phyloP scores from a whole-genome alignment of 1,140 invertebrate genomes.

The Euglossa dilemma region DNA sequence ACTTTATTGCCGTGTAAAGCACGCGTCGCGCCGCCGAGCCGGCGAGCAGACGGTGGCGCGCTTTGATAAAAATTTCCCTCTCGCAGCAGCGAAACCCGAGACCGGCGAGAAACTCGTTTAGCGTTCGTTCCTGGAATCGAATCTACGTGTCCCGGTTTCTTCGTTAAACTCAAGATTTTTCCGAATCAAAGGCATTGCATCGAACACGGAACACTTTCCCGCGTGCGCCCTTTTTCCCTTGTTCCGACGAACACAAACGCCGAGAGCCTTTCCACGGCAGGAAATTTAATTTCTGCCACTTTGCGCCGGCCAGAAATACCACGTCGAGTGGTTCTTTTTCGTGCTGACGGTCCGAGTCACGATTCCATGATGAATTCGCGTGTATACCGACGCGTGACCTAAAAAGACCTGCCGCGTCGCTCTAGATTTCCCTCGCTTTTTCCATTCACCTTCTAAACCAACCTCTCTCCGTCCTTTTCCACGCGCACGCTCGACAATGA shows the following conservation, averaged over 20 bases:
- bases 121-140: constrained; percentile 17
- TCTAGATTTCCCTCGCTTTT: not conserved
- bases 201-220: not conserved
- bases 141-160: constrained; percentile 30
- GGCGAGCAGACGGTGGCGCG: not conserved
- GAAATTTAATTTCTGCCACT: constrained; percentile 58
- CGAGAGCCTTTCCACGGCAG: constrained; percentile 31
- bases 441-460: not conserved
- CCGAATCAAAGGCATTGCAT: constrained; percentile 24
- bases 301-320: constrained; percentile 51
- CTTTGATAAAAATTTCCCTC: constrained; percentile 5
- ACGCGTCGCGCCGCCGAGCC: not conserved
- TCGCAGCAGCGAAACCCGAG: not conserved
- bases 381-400: constrained; percentile 35
- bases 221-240: constrained; percentile 45
- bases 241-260: constrained; percentile 6
- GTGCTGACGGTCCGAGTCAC: constrained; percentile 39
- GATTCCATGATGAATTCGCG: constrained; percentile 45
- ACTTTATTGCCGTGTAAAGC: constrained; percentile 1
- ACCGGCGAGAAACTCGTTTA: constrained; percentile 2
- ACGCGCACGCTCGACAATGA: not conserved
- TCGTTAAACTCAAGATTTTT: constrained; percentile 24
- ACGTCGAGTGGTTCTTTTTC: constrained; percentile 55
- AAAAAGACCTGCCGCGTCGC: constrained; percentile 35
- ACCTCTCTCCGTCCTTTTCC: not conserved